phyloP scores from a whole-genome alignment of 1,140 invertebrate species.

The Globodera ellingtonae region DNA sequence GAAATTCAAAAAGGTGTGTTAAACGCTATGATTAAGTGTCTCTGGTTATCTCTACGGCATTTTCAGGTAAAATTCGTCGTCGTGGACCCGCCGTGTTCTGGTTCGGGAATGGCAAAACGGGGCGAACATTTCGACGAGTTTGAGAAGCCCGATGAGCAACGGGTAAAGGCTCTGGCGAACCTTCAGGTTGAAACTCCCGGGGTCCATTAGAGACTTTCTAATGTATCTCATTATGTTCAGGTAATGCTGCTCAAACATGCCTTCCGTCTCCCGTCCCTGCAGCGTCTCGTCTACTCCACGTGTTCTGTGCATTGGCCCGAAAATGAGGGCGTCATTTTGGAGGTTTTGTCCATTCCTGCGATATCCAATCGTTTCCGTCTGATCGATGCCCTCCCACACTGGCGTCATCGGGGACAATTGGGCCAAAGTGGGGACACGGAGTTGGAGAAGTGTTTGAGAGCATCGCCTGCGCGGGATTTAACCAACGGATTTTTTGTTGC shows the following conservation, averaged over 20 bases:
- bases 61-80: constrained; percentile 83
- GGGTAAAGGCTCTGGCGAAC: constrained; percentile 75
- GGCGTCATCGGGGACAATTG: constrained; percentile 64
- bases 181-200: constrained; percentile 73
- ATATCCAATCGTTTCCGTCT: constrained; percentile 50
- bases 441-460: constrained; percentile 75
- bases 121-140: constrained; percentile 66
- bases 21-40: constrained; percentile 66
- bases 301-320: constrained; percentile 87
- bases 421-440: constrained; percentile 13
- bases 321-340: constrained; percentile 83
- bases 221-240: constrained; percentile 31
- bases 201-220: background rate
- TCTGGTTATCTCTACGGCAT: constrained; percentile 46
- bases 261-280: constrained; percentile 80
- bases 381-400: constrained; percentile 58
- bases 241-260: constrained; percentile 81
- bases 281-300: constrained; percentile 88
- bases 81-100: constrained; percentile 92
- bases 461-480: constrained; percentile 75
- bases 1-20: constrained; percentile 47
- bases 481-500: constrained; percentile 94
- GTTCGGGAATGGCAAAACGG: constrained; percentile 77
- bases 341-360: constrained; percentile 66
- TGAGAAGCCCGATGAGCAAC: constrained; percentile 56